Evolutionary conservation across 2,113 vertebrate genomes (phyloP).

Genomic region (Climacteris rufus): DNA sequence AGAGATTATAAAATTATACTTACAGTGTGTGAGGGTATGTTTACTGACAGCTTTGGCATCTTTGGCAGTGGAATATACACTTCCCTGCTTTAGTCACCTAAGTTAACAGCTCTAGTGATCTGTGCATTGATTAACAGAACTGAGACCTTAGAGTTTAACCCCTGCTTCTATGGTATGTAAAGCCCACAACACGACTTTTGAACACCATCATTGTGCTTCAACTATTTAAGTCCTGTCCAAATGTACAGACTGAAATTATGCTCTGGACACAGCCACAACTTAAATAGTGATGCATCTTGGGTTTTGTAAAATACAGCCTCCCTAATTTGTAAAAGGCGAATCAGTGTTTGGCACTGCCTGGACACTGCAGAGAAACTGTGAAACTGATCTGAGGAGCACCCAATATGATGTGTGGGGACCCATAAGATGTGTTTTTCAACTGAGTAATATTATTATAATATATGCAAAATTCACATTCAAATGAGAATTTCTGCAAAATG

Average conservation of each 20-base stretch:
- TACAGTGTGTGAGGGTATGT: not conserved
- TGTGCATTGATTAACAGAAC: not conserved
- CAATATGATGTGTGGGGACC: fast-evolving
- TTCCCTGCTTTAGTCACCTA: not conserved
- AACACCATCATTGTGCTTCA: not conserved
- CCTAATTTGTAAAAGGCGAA: not conserved
- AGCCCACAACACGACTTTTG: not conserved
- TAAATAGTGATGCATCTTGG: not conserved
- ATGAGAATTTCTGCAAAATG: not conserved
- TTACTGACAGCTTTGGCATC: not conserved
- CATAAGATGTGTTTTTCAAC: not conserved
- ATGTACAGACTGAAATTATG: not conserved
- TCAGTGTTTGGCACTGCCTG: not conserved
- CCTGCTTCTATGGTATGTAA: not conserved
- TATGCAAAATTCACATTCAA: not conserved
- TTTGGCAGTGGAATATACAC: not conserved
- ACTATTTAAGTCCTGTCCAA: not conserved
- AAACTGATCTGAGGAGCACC: not conserved
- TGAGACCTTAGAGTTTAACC: not conserved
- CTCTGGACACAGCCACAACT: not conserved
- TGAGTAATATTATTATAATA: not conserved
- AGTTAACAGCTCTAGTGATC: not conserved
- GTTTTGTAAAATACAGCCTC: not conserved
- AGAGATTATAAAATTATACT: not conserved
- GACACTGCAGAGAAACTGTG: not conserved